phyloP scores from a whole-genome alignment of 2,113 vertebrate genomes.

The Lipotes vexillifer region DNA sequence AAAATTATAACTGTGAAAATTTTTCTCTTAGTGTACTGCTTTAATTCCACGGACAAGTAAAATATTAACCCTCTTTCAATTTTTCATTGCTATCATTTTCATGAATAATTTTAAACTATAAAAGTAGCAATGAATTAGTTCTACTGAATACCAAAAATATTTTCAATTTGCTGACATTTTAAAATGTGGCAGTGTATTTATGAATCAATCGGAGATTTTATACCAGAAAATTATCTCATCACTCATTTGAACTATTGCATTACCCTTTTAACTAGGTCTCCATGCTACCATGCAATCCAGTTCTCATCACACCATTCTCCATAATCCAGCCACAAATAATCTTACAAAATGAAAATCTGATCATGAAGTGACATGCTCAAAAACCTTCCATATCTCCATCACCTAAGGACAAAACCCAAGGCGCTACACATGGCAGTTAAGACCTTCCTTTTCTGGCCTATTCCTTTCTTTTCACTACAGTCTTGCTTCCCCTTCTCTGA shows the following conservation, averaged over 20 bases:
- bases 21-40: neutral
- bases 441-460: neutral
- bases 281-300: neutral
- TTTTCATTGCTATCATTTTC: slow-evolving; percentile 41
- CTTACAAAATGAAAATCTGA: slow-evolving; percentile 12
- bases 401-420: neutral
- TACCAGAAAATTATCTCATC: slow-evolving; percentile 9
- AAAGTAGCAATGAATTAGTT: slow-evolving; percentile 42
- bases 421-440: neutral
- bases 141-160: slow-evolving; percentile 30
- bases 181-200: slow-evolving; percentile 18
- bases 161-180: slow-evolving; percentile 46
- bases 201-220: slow-evolving; percentile 15
- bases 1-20: neutral
- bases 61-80: neutral
- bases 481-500: neutral
- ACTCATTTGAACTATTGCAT: neutral
- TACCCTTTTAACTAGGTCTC: neutral
- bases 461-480: neutral
- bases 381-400: neutral
- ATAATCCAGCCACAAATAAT: slow-evolving; percentile 12
- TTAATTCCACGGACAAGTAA: slow-evolving; percentile 47
- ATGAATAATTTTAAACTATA: slow-evolving; percentile 46
- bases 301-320: neutral
- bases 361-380: neutral